Evolutionary conservation across 2,888 invertebrate genomes (phyloP).

Genomic region (Ecdyonurus torrentis): DNA sequence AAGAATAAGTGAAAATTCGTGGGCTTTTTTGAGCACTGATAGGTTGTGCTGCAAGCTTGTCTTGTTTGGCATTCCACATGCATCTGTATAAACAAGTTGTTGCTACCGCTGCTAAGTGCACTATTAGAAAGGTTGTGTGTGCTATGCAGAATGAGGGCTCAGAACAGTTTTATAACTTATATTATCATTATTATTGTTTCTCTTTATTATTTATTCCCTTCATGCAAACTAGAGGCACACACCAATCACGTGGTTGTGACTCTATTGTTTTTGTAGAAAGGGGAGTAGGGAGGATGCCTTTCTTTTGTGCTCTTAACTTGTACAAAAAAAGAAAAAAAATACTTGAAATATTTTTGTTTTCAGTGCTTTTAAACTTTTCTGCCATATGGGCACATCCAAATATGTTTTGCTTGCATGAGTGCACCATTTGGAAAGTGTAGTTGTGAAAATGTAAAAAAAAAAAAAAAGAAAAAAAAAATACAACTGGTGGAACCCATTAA

Average conservation of each 20-base stretch:
- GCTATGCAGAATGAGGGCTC: not conserved
- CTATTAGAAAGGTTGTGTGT: not conserved
- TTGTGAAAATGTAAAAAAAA: slow-evolving; percentile 13
- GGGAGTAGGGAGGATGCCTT: slow-evolving; percentile 15
- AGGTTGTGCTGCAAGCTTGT: not conserved
- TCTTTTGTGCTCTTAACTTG: slow-evolving; percentile 11
- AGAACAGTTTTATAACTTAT: not conserved
- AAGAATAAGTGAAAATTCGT: not conserved
- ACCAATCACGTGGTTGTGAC: slow-evolving; percentile 9
- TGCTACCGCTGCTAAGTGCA: not conserved
- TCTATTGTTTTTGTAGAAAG: slow-evolving; percentile 12
- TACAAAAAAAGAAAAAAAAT: too few relatives aligned
- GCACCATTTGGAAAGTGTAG: slow-evolving; percentile 13
- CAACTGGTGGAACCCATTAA: slow-evolving; percentile 13
- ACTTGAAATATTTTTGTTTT: slow-evolving; percentile 1
- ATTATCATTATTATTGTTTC: not conserved
- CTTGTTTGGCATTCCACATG: slow-evolving; percentile 1
- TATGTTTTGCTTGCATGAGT: slow-evolving; percentile 10
- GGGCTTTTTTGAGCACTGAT: not conserved
- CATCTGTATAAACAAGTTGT: not conserved
- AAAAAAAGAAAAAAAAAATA: slow-evolving; percentile 1
- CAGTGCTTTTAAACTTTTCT: slow-evolving; percentile 7
- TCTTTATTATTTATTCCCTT: not conserved
- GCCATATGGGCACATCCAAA: slow-evolving; percentile 7
- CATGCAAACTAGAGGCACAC: not conserved